Conservation (phyloP, 2,797 vertebrate species). For the Argya squamiceps region DNA sequence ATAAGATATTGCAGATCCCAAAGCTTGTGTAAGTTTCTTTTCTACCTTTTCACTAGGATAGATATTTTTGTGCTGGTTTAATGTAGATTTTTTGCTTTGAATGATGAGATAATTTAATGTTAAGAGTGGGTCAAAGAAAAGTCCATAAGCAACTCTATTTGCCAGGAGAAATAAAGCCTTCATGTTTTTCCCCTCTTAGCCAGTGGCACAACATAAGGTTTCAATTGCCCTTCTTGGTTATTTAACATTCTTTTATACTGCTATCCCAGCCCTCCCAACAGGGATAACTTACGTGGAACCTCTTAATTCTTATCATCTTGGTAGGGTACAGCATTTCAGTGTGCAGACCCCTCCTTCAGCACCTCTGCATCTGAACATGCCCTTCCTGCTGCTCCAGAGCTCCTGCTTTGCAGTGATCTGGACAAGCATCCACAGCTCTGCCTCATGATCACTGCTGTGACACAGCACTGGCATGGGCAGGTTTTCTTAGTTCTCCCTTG, state of each 20-base stretch:
- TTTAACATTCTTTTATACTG: background rate
- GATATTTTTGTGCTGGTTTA: background rate
- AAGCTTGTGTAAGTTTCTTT: background rate
- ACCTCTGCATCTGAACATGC: background rate
- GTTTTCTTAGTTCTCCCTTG: background rate
- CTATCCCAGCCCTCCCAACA: background rate
- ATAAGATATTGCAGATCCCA: background rate
- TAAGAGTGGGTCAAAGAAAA: background rate
- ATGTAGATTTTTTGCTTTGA: background rate
- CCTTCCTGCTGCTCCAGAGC: background rate
- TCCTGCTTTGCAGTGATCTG: background rate
- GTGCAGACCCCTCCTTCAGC: background rate
- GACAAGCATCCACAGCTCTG: background rate
- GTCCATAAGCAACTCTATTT: background rate
- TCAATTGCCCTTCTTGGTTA: background rate
- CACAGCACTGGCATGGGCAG: background rate
- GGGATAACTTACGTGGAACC: background rate
- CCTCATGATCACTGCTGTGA: background rate
- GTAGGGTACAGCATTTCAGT: background rate
- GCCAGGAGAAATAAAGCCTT: background rate
- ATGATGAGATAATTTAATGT: background rate
- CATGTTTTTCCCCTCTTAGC: background rate
- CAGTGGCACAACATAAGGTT: background rate
- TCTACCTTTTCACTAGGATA: background rate
- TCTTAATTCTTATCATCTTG: background rate